phyloP scores from a whole-genome alignment of 2,797 vertebrate species.

The Discoglossus pictus region DNA sequence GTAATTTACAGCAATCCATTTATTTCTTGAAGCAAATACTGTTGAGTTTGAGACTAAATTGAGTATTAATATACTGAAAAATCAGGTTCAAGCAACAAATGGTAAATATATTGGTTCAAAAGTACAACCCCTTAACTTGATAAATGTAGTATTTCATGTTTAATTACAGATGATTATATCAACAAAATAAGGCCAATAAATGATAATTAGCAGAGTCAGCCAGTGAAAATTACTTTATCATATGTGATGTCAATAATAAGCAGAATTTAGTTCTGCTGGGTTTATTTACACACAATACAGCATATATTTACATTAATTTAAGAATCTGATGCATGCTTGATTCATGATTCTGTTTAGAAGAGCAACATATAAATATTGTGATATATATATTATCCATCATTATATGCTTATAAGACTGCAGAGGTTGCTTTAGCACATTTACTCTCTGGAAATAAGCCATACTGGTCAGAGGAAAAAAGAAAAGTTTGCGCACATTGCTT shows the following conservation, averaged over 20 bases:
- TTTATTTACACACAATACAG: neutral
- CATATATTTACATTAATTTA: neutral
- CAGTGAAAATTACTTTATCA: neutral
- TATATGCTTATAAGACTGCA: too few species aligned
- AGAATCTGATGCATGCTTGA: neutral
- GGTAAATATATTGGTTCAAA: neutral
- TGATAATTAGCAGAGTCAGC: neutral
- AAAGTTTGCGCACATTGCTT: too few species aligned
- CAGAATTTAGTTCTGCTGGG: neutral
- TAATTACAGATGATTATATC: neutral
- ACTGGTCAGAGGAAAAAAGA: too few species aligned
- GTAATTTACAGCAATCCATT: too few species aligned
- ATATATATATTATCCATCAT: too few species aligned
- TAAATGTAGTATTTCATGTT: neutral
- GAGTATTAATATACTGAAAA: too few species aligned
- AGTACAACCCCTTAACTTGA: neutral
- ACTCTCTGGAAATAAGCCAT: too few species aligned
- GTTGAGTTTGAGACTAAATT: too few species aligned
- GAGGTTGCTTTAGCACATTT: too few species aligned
- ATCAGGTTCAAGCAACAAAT: too few species aligned
- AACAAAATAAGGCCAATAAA: slow-evolving; percentile 6
- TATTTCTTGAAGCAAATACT: too few species aligned
- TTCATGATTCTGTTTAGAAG: neutral
- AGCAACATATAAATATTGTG: too few species aligned
- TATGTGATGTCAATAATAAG: neutral